Conservation (phyloP, 2,888 invertebrate genomes). For the Parnassius apollo region DNA sequence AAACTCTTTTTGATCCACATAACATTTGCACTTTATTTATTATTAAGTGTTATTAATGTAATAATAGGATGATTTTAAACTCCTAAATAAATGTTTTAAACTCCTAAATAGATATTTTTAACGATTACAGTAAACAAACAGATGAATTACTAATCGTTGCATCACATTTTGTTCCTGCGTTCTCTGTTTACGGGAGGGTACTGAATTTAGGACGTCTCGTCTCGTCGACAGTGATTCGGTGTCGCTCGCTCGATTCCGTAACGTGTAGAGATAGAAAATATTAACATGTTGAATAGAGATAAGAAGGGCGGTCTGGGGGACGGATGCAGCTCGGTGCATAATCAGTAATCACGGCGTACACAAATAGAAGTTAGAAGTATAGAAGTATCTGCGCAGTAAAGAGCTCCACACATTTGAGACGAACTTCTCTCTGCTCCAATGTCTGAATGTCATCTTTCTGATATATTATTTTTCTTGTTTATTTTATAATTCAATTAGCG, state of each 20-base stretch:
- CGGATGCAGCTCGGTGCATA: constrained; percentile 62
- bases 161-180: constrained; percentile 39
- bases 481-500: too few species aligned
- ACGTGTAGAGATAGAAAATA: constrained; percentile 37
- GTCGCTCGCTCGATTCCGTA: constrained; percentile 49
- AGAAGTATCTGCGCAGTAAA: constrained; percentile 44
- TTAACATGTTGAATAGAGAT: constrained; percentile 31
- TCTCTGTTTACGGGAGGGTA: constrained; percentile 46
- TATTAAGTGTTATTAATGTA: constrained; percentile 21
- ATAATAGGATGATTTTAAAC: constrained; percentile 9
- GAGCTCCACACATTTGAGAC: constrained; percentile 65
- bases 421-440: constrained; percentile 45
- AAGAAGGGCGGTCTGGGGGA: constrained; percentile 41
- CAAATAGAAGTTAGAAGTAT: constrained; percentile 72
- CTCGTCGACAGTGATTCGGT: constrained; percentile 56
- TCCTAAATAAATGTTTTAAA: constrained; percentile 2
- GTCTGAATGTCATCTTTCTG: too few species aligned
- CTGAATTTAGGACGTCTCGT: constrained; percentile 60
- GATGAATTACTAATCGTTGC: constrained; percentile 41
- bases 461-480: too few species aligned
- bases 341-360: constrained; percentile 42
- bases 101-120: constrained; percentile 7
- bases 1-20: constrained; percentile 18
- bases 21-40: constrained; percentile 23
- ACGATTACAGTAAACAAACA: constrained; percentile 42